Base-by-base conservation (phyloP, 2,888 invertebrate species). In the Thecocarcelia acutangulata region DNA sequence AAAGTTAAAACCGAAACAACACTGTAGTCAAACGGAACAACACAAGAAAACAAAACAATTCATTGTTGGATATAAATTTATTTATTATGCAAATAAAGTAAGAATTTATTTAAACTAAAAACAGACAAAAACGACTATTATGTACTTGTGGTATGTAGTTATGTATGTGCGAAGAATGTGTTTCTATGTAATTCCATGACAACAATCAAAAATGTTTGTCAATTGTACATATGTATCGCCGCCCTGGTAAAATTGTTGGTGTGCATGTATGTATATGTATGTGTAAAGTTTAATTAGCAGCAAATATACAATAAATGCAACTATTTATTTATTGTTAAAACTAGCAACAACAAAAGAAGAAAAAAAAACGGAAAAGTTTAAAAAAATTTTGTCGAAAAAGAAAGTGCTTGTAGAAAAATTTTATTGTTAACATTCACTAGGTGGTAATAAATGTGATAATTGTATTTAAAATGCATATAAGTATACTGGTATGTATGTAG, bases 21-120 rank as follows among this genome's bases (percentile, higher is more conserved):
- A 28, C 56, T 40, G 11, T 56, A 63, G 8, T 4, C n/a, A 46
- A 73, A 70, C 58, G 28, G 33, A 40, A 58, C 50, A 69, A 46
- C 46, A 61, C 37, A 24, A 64, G 46, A 70, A 19, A 50, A 70
- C 33, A 66, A 73, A 69, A 61, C 50, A 73, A 77, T 74, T 74
- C 58, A 68, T 81, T 79, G 81, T 78, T 74, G 68, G 37, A 68
- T 81, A 58, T 50, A 70, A 81, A 64, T 69, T 54, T 82, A 84
- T 78, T 76, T 83, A 83, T 78, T 84, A 84, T 84, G 83, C 83
- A 84, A 83, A 84, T 83, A 84, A 76, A 80, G 83, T 83, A 80
- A 83, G 83, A 83, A 73, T 78, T 75, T 78, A 66, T 78, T 82
- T 77, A 48, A 58, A 76, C 13, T 44, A 21, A 68, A 59, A 77